Percentiles rank a stretch among this genome's conserved stretches.
Evolutionary conservation across 2,888 invertebrate species (phyloP).

Genomic region (Napeogenes inachia): DNA sequence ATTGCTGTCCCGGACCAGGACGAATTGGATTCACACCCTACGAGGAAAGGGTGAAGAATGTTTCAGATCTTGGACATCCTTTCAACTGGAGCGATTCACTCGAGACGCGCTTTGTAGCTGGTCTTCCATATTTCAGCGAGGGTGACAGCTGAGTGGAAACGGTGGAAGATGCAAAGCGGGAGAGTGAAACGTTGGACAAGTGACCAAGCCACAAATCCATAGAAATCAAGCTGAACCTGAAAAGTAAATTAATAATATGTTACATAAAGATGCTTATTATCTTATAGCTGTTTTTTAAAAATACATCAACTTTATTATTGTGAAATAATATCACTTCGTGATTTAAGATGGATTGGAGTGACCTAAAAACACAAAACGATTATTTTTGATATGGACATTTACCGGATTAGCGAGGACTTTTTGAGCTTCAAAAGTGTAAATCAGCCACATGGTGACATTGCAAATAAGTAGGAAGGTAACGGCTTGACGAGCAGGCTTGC

Average conservation of each 20-base stretch:
- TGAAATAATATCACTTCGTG: too few species aligned
- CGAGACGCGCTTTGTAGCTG: slow-evolving; percentile 93
- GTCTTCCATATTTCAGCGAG: slow-evolving; percentile 98
- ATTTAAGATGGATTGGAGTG: too few species aligned
- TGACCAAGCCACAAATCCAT: slow-evolving; percentile 95
- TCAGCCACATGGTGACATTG: slow-evolving; percentile 97
- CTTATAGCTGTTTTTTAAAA: too few species aligned
- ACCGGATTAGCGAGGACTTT: slow-evolving; percentile 95
- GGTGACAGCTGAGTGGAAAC: slow-evolving; percentile 96
- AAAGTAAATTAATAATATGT: slow-evolving; percentile 28
- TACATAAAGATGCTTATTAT: slow-evolving; percentile 27
- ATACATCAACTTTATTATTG: too few species aligned
- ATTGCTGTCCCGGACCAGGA: slow-evolving; percentile 71
- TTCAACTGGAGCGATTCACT: slow-evolving; percentile 75
- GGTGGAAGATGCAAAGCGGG: slow-evolving; percentile 96
- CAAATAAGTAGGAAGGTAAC: slow-evolving; percentile 96
- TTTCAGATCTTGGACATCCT: slow-evolving; percentile 42
- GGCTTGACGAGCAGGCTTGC: slow-evolving; percentile 96
- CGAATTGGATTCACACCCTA: slow-evolving; percentile 47
- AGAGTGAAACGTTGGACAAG: slow-evolving; percentile 94
- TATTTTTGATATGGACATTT: slow-evolving; percentile 40
- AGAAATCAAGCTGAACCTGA: slow-evolving; percentile 90
- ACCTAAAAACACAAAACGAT: too few species aligned
- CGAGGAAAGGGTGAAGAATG: slow-evolving; percentile 22
- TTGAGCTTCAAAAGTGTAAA: slow-evolving; percentile 96